Evolutionary conservation across 2,113 vertebrate species (phyloP).

Genomic region (Polyodon spathula): DNA sequence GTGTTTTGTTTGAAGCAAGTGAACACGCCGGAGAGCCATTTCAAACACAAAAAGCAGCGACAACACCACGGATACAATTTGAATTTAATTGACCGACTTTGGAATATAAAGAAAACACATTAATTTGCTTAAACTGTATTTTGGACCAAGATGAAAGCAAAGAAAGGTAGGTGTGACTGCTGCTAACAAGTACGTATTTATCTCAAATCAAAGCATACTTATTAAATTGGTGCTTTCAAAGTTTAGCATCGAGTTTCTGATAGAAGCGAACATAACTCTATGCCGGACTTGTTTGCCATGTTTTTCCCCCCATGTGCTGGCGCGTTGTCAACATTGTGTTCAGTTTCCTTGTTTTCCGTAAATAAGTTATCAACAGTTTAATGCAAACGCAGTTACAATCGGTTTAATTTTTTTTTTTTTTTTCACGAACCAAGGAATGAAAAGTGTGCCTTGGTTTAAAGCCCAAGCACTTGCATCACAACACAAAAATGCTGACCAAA

Average conservation of each 20-base stretch:
- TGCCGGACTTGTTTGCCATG: slow-evolving; percentile 53
- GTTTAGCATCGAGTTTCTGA: no score
- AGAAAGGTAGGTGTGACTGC: slow-evolving; percentile 71
- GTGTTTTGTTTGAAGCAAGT: slow-evolving; percentile 29
- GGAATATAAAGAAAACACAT: slow-evolving; percentile 14
- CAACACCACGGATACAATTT: slow-evolving; percentile 25
- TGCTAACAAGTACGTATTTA: background rate
- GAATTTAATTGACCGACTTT: slow-evolving; percentile 28
- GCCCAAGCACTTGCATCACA: no score
- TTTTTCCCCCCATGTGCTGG: slow-evolving; percentile 62
- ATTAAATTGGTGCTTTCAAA: background rate
- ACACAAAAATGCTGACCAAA: no score
- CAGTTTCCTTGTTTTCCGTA: slow-evolving; percentile 4
- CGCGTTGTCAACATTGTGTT: slow-evolving; percentile 61
- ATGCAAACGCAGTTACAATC: no score
- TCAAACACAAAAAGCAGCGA: background rate
- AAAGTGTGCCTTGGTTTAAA: no score
- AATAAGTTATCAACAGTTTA: no score
- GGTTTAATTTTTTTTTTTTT: no score
- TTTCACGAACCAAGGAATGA: no score
- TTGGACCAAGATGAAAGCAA: slow-evolving; percentile 76
- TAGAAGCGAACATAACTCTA: slow-evolving; percentile 23
- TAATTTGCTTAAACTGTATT: slow-evolving; percentile 21
- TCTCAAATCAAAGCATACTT: background rate
- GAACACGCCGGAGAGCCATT: slow-evolving; percentile 18